phyloP scores from a whole-genome alignment of 2,113 vertebrate species.

The Cygnus atratus region DNA sequence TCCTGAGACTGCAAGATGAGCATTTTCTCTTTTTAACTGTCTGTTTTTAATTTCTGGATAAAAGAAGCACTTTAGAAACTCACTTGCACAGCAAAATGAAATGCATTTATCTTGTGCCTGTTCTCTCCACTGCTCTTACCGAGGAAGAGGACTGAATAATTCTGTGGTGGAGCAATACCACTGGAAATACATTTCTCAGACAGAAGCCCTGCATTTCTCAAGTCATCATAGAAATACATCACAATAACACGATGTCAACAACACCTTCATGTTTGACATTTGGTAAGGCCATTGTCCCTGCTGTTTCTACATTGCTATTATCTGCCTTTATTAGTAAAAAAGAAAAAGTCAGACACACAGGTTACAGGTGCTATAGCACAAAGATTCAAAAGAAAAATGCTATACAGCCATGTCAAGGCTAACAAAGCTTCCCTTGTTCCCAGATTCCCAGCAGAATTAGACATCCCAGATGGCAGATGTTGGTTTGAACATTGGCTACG shows the following conservation, averaged over 20 bases:
- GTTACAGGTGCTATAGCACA: background rate
- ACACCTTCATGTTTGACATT: background rate
- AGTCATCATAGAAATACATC: background rate
- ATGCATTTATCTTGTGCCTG: constrained; percentile 29
- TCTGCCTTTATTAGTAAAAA: background rate
- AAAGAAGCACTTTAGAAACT: background rate
- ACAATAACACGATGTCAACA: background rate
- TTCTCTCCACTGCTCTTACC: background rate
- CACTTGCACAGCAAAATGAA: constrained; percentile 21
- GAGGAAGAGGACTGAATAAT: background rate
- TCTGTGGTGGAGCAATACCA: background rate
- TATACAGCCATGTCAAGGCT: background rate
- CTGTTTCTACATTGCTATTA: background rate
- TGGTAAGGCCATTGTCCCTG: background rate
- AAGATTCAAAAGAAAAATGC: background rate
- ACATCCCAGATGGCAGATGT: background rate
- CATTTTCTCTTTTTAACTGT: background rate
- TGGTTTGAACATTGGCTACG: background rate
- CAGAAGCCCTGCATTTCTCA: background rate
- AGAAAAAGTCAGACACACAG: background rate
- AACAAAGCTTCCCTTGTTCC: background rate
- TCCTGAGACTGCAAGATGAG: background rate
- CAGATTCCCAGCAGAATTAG: background rate
- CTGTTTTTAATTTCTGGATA: constrained; percentile 26
- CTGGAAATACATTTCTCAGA: background rate